phyloP scores from a whole-genome alignment of 2,888 invertebrate species.

The Prosopocoilus inquinatus region DNA sequence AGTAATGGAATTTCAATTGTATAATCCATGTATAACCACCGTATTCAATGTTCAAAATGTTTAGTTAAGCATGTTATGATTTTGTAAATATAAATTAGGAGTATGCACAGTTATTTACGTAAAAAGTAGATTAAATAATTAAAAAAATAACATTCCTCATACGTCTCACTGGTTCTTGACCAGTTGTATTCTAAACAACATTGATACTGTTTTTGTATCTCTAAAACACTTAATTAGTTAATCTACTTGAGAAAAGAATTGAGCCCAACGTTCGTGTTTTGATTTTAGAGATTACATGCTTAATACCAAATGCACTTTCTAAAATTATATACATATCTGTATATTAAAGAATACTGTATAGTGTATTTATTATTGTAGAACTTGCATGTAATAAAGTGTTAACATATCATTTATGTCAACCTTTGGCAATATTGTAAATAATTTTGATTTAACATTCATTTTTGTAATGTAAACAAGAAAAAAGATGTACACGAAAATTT shows the following conservation, averaged over 20 bases:
- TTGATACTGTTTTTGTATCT: too few species aligned
- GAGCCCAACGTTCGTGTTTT: too few species aligned
- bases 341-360: neutral
- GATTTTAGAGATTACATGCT: too few species aligned
- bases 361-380: neutral
- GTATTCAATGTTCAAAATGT: neutral
- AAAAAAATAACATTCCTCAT: too few species aligned
- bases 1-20: neutral
- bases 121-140: too few species aligned
- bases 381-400: slow-evolving; percentile 7
- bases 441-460: neutral
- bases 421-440: slow-evolving; percentile 12
- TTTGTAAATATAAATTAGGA: neutral
- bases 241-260: too few species aligned
- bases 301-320: neutral
- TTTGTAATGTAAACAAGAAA: neutral
- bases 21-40: neutral
- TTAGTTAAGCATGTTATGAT: neutral
- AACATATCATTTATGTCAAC: slow-evolving; percentile 15
- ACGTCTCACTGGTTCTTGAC: too few species aligned
- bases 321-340: neutral
- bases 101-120: too few species aligned
- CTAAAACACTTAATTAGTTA: too few species aligned
- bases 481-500: too few species aligned
- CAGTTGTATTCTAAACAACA: too few species aligned